These are phyloP conservation scores for Hippotragus niger DNA, from an alignment of 2,113 vertebrate species.

Conservation along the genomic window DNA sequence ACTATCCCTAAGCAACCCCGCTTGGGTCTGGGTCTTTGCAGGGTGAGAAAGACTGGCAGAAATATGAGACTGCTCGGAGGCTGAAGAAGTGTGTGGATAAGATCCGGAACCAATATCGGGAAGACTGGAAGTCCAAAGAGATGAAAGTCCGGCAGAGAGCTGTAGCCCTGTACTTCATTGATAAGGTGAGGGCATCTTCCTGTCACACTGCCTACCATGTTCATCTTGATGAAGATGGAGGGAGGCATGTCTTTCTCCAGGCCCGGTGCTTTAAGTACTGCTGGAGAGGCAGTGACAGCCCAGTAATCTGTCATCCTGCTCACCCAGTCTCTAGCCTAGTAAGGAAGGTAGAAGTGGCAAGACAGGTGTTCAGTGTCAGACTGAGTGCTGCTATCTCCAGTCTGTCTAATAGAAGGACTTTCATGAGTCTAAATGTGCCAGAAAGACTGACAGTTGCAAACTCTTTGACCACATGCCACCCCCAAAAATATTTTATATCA, in stretches of 20 bases:
- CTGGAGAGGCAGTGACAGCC: neutral
- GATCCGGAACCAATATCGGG: slow-evolving; percentile 91
- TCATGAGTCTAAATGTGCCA: neutral
- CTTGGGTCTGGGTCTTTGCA: slow-evolving; percentile 69
- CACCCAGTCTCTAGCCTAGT: neutral
- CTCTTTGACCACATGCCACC: neutral
- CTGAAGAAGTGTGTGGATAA: slow-evolving; percentile 95
- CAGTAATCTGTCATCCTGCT: neutral
- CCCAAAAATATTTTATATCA: neutral
- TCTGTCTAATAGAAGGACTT: neutral
- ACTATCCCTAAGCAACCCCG: neutral
- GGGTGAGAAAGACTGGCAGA: slow-evolving; percentile 99
- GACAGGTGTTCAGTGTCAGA: neutral
- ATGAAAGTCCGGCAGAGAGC: slow-evolving; percentile 97
- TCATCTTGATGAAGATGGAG: neutral
- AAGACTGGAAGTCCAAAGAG: slow-evolving; percentile 98
- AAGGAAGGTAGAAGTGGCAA: neutral
- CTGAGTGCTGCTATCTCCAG: neutral
- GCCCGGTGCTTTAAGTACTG: neutral
- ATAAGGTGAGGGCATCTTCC: slow-evolving; percentile 87
- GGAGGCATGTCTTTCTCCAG: neutral
- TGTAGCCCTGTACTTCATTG: slow-evolving; percentile 96
- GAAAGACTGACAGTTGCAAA: neutral
- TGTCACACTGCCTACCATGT: accelerated
- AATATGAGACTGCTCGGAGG: slow-evolving; percentile 94